Evolutionary conservation across 2,888 invertebrate species (phyloP).

Genomic region (Marronus borbonicus): DNA sequence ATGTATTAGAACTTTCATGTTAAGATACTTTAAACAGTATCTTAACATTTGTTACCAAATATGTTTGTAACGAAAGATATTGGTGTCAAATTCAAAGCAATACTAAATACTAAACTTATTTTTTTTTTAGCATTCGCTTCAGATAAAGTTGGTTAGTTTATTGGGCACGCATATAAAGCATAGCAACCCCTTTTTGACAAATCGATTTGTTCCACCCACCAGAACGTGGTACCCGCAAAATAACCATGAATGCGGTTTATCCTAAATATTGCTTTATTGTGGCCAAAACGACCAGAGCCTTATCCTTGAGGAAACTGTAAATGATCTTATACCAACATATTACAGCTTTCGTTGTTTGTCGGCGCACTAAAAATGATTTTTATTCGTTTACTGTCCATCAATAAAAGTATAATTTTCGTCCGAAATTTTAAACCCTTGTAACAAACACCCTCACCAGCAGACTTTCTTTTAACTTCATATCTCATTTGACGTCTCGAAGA

Average conservation of each 20-base stretch:
- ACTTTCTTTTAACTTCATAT: background rate
- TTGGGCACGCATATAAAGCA: too few relatives aligned
- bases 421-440: conserved; percentile 27
- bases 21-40: too few relatives aligned
- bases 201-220: conserved; percentile 59
- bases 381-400: conserved; percentile 22
- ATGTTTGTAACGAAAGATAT: too few relatives aligned
- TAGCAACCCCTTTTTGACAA: conserved; percentile 57
- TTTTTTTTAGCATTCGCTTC: too few relatives aligned
- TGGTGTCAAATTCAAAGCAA: too few relatives aligned
- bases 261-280: conserved; percentile 44
- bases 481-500: background rate
- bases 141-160: too few relatives aligned
- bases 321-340: background rate
- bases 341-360: background rate
- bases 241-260: conserved; percentile 62
- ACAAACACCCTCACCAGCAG: background rate
- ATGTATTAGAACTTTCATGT: too few relatives aligned
- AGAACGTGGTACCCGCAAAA: conserved; percentile 57
- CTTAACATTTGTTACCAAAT: too few relatives aligned
- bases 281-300: background rate
- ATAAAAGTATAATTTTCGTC: conserved; percentile 20
- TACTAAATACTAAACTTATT: too few relatives aligned
- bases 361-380: conserved; percentile 40
- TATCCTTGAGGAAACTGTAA: conserved; percentile 18